Percentiles rank a stretch among this genome's conserved stretches.
These are phyloP conservation scores for Tolypeutes matacus DNA, from an alignment of 2,797 vertebrate species.

Conservation along the genomic window DNA sequence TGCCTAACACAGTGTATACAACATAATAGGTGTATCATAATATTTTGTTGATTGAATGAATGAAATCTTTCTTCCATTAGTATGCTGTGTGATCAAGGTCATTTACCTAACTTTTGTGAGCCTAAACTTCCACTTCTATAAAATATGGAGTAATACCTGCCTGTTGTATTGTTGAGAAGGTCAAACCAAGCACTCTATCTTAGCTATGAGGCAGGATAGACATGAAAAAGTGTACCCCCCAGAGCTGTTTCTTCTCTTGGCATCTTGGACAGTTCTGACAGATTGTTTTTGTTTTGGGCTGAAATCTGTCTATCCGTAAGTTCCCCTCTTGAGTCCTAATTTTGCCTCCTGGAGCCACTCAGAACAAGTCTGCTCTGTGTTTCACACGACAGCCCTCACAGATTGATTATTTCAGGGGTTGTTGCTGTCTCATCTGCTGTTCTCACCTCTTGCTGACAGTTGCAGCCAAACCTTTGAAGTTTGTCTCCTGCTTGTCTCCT, in stretches of 20 bases:
- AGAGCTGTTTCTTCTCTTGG: not conserved
- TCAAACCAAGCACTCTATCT: not conserved
- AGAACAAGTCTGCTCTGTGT: not conserved
- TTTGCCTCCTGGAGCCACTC: constrained; percentile 51
- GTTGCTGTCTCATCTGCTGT: constrained; percentile 57
- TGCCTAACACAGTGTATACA: not conserved
- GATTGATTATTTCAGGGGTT: constrained; percentile 54
- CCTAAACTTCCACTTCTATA: not conserved
- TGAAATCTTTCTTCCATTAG: not conserved
- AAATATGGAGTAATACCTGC: not conserved
- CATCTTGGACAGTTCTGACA: constrained; percentile 23
- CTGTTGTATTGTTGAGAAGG: not conserved
- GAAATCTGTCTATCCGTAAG: constrained; percentile 25
- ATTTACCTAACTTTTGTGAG: not conserved
- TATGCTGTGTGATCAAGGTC: not conserved
- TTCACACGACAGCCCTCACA: constrained; percentile 9
- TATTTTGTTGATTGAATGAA: not conserved
- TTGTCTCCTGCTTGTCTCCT: constrained; percentile 38
- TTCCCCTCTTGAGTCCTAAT: not conserved
- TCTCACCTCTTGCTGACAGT: constrained; percentile 71
- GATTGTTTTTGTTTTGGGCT: not conserved
- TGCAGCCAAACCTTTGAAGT: constrained; percentile 68
- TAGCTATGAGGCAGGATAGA: not conserved
- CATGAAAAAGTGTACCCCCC: not conserved
- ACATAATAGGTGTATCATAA: not conserved